A percentile compares a stretch with the other conserved stretches of the same genome.
Conservation (phyloP, 2,797 vertebrate species). For the Sciaenops ocellatus region DNA sequence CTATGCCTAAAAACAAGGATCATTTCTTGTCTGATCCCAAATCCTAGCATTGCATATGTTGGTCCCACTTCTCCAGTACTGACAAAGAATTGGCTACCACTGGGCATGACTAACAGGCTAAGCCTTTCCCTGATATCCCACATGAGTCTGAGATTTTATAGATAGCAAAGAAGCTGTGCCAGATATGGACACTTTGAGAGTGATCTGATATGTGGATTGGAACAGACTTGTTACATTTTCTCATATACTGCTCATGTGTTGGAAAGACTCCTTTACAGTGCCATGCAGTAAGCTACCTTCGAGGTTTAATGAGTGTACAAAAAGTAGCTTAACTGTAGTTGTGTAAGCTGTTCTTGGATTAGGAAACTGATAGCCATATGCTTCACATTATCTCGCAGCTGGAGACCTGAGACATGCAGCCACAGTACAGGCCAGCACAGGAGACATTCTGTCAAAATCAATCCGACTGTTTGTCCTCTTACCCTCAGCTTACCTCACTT, state of each 20-base stretch:
- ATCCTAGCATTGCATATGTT: conserved; percentile 11
- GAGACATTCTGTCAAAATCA: conserved; percentile 43
- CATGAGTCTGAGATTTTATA: conserved; percentile 25
- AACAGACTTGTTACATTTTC: conserved; percentile 14
- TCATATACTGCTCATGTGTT: background rate
- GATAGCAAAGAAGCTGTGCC: conserved; percentile 21
- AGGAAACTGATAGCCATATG: background rate
- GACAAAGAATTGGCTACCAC: conserved; percentile 18
- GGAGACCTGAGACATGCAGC: conserved; percentile 19
- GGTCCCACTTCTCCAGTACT: background rate
- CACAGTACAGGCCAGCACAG: background rate
- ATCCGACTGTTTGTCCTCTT: conserved; percentile 22
- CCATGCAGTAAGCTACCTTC: background rate
- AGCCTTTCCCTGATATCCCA: conserved; percentile 23
- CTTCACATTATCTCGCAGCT: background rate
- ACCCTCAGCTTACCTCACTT: conserved; percentile 1
- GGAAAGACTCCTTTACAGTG: conserved; percentile 6
- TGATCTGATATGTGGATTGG: conserved; percentile 11
- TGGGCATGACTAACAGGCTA: conserved; percentile 45
- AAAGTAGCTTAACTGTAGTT: background rate
- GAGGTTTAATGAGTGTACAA: background rate
- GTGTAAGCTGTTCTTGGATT: conserved; percentile 7
- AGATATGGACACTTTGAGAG: conserved; percentile 19
- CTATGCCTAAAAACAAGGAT: background rate
- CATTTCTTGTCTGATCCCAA: conserved; percentile 4